Conservation (phyloP, 1,140 invertebrate species). For the Charaxes varanes region DNA sequence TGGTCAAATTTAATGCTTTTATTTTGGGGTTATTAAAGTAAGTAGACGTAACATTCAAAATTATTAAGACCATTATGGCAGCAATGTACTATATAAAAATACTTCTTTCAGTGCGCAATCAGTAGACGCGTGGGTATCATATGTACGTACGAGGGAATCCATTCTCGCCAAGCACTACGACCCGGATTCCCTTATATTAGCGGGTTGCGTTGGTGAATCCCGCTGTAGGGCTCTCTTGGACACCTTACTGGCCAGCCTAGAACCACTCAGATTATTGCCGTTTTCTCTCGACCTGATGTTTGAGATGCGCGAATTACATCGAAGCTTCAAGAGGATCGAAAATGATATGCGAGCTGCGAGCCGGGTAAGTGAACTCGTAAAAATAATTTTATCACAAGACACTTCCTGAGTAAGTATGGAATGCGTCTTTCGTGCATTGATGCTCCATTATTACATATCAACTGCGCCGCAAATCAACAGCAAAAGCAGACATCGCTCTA, state of each 20-base stretch:
- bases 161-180: slow-evolving; percentile 88
- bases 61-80: neutral
- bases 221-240: slow-evolving; percentile 80
- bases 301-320: slow-evolving; percentile 84
- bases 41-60: slow-evolving; percentile 48
- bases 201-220: slow-evolving; percentile 78
- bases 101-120: slow-evolving; percentile 79
- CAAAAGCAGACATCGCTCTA: slow-evolving; percentile 64
- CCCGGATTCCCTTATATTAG: slow-evolving; percentile 80
- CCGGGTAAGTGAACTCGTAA: slow-evolving; percentile 41
- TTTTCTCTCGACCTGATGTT: slow-evolving; percentile 88
- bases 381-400: slow-evolving; percentile 3
- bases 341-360: slow-evolving; percentile 71
- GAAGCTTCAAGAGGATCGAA: slow-evolving; percentile 82
- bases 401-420: slow-evolving; percentile 14
- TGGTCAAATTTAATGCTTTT: slow-evolving; percentile 93
- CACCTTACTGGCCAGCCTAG: slow-evolving; percentile 81
- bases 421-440: slow-evolving; percentile 34
- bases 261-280: slow-evolving; percentile 83
- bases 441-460: slow-evolving; percentile 32
- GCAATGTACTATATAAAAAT: neutral
- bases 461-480: slow-evolving; percentile 33
- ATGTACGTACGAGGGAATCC: slow-evolving; percentile 86
- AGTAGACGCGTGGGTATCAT: slow-evolving; percentile 90
- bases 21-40: slow-evolving; percentile 92